phyloP scores from a whole-genome alignment of 2,888 invertebrate species.

The Xanthia togata region DNA sequence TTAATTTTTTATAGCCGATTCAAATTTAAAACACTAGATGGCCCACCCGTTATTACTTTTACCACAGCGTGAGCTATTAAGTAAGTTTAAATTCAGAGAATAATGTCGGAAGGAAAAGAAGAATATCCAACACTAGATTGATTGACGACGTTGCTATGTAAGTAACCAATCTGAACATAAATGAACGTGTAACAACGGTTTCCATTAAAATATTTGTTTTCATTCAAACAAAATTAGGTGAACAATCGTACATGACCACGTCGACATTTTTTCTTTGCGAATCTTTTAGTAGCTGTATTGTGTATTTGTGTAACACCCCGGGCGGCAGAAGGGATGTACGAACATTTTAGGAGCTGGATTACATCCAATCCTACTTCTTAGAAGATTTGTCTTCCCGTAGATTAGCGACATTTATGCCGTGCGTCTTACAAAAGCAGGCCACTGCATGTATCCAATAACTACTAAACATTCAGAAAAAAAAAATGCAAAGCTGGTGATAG shows the following conservation, averaged over 20 bases:
- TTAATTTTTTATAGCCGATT: too few species aligned
- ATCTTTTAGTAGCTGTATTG: conserved; percentile 38
- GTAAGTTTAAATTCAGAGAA: too few species aligned
- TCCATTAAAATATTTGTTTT: conserved; percentile 1
- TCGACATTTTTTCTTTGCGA: conserved; percentile 25
- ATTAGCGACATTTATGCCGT: neutral
- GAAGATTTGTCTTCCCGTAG: neutral
- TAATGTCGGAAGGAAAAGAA: too few species aligned
- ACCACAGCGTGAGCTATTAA: too few species aligned
- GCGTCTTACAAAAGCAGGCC: too few species aligned
- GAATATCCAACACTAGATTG: too few species aligned
- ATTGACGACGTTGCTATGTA: too few species aligned
- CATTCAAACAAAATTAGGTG: conserved; percentile 37
- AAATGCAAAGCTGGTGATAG: too few species aligned
- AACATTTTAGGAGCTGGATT: conserved; percentile 7
- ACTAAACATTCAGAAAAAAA: too few species aligned
- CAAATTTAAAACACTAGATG: too few species aligned
- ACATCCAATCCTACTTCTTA: neutral
- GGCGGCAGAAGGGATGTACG: conserved; percentile 15
- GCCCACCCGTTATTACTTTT: too few species aligned
- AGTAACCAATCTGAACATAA: neutral
- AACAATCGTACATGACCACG: conserved; percentile 9
- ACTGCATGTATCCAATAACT: too few species aligned
- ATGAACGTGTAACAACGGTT: neutral
- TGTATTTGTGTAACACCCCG: conserved; percentile 42